Percentiles rank a stretch among this genome's conserved stretches.
phyloP scores from a whole-genome alignment of 92 coral and sea anemone species.

The Phenganax marumi region DNA sequence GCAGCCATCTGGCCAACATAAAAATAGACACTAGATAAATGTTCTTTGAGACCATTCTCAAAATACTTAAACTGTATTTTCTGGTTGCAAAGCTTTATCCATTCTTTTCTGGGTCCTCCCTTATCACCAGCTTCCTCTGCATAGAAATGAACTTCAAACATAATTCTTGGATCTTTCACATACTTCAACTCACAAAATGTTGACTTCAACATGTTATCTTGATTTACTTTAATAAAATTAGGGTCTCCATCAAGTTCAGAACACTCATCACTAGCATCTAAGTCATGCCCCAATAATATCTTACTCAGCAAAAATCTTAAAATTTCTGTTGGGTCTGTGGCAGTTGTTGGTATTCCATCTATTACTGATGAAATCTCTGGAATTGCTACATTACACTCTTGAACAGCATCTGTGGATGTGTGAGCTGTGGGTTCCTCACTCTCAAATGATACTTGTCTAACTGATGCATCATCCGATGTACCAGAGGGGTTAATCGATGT shows the following conservation, averaged over 20 bases:
- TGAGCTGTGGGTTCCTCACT: neutral
- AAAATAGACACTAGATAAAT: conserved; percentile 56
- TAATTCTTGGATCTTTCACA: no score
- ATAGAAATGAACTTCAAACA: conserved; percentile 56
- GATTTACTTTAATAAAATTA: conserved; percentile 14
- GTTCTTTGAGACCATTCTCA: conserved; percentile 60
- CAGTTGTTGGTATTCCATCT: conserved; percentile 12
- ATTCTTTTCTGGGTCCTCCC: conserved; percentile 61
- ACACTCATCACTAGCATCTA: conserved; percentile 23
- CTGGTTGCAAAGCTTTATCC: conserved; percentile 56
- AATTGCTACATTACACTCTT: neutral
- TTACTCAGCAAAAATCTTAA: conserved; percentile 28
- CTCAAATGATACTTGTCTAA: neutral
- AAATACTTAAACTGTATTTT: conserved; percentile 48
- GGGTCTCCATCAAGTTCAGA: conserved; percentile 32
- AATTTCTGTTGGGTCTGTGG: conserved; percentile 35
- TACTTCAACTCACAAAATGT: conserved; percentile 39
- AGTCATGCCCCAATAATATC: conserved; percentile 7
- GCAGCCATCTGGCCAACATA: conserved; percentile 57
- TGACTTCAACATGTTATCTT: conserved; percentile 24
- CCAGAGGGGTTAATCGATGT: neutral
- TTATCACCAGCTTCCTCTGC: conserved; percentile 55
- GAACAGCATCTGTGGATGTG: neutral
- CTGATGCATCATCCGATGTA: neutral
- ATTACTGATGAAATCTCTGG: conserved; percentile 3